These are phyloP conservation scores for Drosophila gunungcola DNA, from an alignment of 1,140 invertebrate species.

Conservation along the genomic window DNA sequence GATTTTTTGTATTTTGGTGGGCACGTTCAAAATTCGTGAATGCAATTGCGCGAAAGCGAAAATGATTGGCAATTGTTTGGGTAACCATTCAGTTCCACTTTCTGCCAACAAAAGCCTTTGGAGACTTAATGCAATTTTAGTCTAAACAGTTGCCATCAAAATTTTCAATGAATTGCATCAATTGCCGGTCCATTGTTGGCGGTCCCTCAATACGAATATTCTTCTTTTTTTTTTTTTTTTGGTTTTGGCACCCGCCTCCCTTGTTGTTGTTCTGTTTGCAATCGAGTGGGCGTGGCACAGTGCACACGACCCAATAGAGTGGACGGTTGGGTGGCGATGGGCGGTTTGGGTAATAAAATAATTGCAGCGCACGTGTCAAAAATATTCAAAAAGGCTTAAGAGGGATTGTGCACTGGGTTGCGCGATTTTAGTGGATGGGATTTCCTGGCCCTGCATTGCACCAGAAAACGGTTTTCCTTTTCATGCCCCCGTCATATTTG, in stretches of 20 bases:
- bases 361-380: constrained; percentile 84
- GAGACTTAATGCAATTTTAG: constrained; percentile 80
- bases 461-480: constrained; percentile 45
- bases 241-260: neutral
- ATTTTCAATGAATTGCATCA: constrained; percentile 83
- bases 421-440: constrained; percentile 1
- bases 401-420: constrained; percentile 27
- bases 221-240: constrained; percentile 11
- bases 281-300: constrained; percentile 68
- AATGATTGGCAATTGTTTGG: constrained; percentile 81
- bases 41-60: constrained; percentile 78
- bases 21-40: constrained; percentile 65
- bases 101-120: constrained; percentile 55
- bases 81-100: constrained; percentile 24
- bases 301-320: constrained; percentile 42
- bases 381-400: constrained; percentile 84
- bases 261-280: constrained; percentile 35
- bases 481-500: constrained; percentile 24
- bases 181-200: constrained; percentile 75
- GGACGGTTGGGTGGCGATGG: constrained; percentile 21
- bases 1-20: constrained; percentile 11
- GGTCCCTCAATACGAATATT: constrained; percentile 14
- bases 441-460: constrained; percentile 26
- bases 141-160: constrained; percentile 78
- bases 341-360: constrained; percentile 78